Evolutionary conservation across 2,113 vertebrate species (phyloP).

Genomic region (Tupaia chinensis): DNA sequence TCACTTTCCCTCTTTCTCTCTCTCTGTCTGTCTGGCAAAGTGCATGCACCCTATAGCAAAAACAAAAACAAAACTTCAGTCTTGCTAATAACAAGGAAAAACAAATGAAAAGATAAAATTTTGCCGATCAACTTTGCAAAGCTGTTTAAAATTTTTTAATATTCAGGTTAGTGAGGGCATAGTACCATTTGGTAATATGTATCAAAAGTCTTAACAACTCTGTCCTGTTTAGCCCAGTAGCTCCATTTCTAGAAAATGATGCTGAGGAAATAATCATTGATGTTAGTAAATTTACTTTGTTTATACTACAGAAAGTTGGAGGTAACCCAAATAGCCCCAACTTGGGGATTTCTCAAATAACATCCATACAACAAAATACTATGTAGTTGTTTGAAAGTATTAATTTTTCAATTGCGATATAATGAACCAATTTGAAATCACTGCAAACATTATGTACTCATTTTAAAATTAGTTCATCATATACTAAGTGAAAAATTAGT

Average conservation of each 20-base stretch:
- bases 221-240: neutral
- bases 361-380: neutral
- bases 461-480: neutral
- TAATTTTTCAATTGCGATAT: neutral
- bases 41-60: too few species aligned
- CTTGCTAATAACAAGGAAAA: constrained; percentile 43
- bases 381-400: neutral
- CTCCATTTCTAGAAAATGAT: constrained; percentile 19
- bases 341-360: constrained; percentile 29
- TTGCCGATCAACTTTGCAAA: constrained; percentile 8
- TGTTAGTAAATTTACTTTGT: neutral
- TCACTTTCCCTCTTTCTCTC: too few species aligned
- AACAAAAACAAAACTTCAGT: neutral
- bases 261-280: neutral
- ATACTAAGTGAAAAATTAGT: constrained; percentile 9
- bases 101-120: neutral
- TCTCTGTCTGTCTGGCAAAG: too few species aligned
- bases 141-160: neutral
- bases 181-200: neutral
- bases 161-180: neutral
- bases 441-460: neutral
- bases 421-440: neutral
- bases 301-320: constrained; percentile 33
- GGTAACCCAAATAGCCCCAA: neutral
- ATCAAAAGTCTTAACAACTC: constrained; percentile 20